Evolutionary conservation across 1,140 invertebrate genomes (phyloP), one percentile per base, ranked within the genome.

Genomic region (Dendrolimus kikuchii): DNA sequence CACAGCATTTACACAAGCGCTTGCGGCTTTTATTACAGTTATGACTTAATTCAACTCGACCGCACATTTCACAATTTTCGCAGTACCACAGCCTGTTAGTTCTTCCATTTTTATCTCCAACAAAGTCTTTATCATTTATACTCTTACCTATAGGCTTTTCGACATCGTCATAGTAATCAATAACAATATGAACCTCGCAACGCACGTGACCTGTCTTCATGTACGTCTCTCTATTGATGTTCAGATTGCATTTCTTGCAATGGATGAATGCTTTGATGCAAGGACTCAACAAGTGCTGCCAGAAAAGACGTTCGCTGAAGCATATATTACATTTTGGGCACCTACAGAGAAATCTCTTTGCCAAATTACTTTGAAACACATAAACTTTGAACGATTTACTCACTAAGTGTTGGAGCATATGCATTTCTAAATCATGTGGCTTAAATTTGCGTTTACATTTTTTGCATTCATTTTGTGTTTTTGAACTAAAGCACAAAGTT

Each of bases 271-370:
- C 7, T 5, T 49, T 46, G 7, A 23, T 38, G 10, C 56, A 55
- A 9, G 5, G 8, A 8, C 36, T 46, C 2, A 36, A 9, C 5
- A 43, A 46, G 38, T 58, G 62, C 46, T 43, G n/a, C 53, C 55
- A 49, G 50, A 59, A 59, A 0, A 4, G 10, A 0, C 10, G 38
- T 9, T 68, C 62, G 4, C 49, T 46, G 36, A 62, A 68, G 36
- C 53, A 62, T 0, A 64, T 38, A 4, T n/a, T 38, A 38, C 66
- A 68, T 49, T 58, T 57, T 0, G 60, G 60, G 44, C 66, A 68
- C n/a, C 53, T 48, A 9, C 53, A 58, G 0, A 62, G 38, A 1
- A 60, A 45, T 49, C 45, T 48, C 2, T 53, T 48, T 5, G 57
- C 55, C 5, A 61, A 57, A 43, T 55, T 58, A 8, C 56, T 49